Percentiles rank a stretch among this genome's conserved stretches.
phyloP scores from a whole-genome alignment of 53 echinoderm and acorn worm genomes.

The Echinometra lucunter region DNA sequence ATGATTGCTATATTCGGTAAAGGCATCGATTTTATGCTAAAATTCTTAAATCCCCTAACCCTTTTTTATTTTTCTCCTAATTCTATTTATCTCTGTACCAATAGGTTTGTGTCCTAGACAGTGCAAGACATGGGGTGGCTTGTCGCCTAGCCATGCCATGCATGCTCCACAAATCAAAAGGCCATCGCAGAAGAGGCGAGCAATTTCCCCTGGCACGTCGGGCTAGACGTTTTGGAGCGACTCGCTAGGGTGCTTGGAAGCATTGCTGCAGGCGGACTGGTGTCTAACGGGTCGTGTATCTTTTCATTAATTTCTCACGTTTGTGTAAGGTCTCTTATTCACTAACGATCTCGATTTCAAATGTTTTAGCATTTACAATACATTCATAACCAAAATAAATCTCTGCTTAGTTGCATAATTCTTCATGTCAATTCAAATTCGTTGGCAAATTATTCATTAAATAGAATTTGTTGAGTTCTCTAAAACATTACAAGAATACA shows the following conservation, averaged over 20 bases:
- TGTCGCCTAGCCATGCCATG: neutral
- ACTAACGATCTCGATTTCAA: neutral
- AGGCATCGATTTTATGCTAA: constrained; percentile 3
- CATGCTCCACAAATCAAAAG: neutral
- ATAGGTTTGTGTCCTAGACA: neutral
- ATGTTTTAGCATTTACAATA: neutral
- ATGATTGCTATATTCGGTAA: constrained; percentile 21
- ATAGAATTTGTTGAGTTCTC: neutral
- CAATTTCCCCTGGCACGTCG: constrained; percentile 6
- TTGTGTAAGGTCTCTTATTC: neutral
- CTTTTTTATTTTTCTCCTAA: constrained; percentile 9
- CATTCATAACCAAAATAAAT: neutral
- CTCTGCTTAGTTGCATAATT: neutral
- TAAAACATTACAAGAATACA: neutral
- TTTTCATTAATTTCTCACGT: neutral
- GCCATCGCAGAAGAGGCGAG: neutral
- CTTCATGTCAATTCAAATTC: neutral
- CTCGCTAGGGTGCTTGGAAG: neutral
- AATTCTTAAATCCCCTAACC: constrained; percentile 18
- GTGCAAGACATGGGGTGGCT: neutral
- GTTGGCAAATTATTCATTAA: neutral
- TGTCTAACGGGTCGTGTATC: neutral
- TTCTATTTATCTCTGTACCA: constrained; percentile 24
- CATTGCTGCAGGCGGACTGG: constrained; percentile 11
- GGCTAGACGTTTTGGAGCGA: neutral